phyloP scores from a whole-genome alignment of 2,113 vertebrate species.

The Melanocharis versteri region DNA sequence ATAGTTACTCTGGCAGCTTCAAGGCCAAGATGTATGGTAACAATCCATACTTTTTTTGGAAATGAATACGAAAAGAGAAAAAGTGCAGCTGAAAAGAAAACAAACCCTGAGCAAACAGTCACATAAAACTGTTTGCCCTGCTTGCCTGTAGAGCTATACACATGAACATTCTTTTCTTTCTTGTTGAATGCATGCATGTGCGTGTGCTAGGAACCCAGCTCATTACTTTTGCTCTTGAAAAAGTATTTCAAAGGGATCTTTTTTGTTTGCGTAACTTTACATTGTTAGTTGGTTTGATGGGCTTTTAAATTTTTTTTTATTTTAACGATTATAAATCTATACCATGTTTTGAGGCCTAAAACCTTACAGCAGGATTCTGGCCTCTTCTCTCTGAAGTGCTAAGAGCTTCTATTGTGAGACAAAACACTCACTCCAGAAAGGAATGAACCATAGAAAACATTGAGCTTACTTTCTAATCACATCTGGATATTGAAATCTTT shows the following conservation, averaged over 20 bases:
- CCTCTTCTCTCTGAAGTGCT: neutral
- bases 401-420: neutral
- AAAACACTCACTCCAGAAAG: neutral
- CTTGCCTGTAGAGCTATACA: neutral
- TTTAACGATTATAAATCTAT: neutral
- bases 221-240: neutral
- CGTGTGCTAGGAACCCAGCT: neutral
- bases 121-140: neutral
- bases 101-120: neutral
- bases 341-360: neutral
- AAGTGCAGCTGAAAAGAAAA: neutral
- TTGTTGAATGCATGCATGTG: neutral
- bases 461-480: neutral
- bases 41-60: neutral
- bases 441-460: neutral
- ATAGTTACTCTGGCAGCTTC: constrained; percentile 17
- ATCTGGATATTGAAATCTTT: neutral
- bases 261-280: neutral
- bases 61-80: neutral
- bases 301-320: neutral
- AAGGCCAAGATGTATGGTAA: neutral
- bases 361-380: neutral
- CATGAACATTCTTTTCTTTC: neutral
- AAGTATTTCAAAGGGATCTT: neutral
- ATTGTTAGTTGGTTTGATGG: neutral